phyloP scores from a whole-genome alignment of 2,113 vertebrate species.

The Sula dactylatra region DNA sequence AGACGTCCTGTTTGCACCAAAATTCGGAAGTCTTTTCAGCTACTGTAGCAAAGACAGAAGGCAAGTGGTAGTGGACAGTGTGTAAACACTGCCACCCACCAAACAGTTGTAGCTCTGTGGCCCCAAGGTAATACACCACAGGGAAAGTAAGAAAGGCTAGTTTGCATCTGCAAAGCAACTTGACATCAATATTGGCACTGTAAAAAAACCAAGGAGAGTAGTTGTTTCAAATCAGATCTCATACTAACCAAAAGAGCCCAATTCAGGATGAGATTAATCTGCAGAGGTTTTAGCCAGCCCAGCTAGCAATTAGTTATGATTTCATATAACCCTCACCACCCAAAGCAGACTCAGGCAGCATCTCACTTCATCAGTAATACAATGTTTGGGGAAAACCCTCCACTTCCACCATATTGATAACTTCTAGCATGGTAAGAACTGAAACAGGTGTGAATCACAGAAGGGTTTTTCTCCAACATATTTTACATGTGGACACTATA shows the following conservation, averaged over 20 bases:
- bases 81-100: neutral
- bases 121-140: neutral
- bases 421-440: neutral
- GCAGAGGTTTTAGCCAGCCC: neutral
- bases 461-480: neutral
- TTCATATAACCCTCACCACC: neutral
- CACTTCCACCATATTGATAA: neutral
- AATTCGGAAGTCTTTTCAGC: neutral
- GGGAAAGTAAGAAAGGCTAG: neutral
- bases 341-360: neutral
- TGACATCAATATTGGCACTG: neutral
- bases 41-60: neutral
- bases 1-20: neutral
- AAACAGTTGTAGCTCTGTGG: neutral
- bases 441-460: neutral
- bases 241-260: neutral
- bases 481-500: neutral
- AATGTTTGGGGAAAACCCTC: neutral
- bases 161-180: neutral
- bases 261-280: neutral
- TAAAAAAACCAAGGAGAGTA: neutral
- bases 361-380: neutral
- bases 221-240: neutral
- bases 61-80: neutral
- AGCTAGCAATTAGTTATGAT: neutral